Base-by-base conservation (phyloP, 2,888 invertebrate genomes). In the Lycocerus yunnanus region DNA sequence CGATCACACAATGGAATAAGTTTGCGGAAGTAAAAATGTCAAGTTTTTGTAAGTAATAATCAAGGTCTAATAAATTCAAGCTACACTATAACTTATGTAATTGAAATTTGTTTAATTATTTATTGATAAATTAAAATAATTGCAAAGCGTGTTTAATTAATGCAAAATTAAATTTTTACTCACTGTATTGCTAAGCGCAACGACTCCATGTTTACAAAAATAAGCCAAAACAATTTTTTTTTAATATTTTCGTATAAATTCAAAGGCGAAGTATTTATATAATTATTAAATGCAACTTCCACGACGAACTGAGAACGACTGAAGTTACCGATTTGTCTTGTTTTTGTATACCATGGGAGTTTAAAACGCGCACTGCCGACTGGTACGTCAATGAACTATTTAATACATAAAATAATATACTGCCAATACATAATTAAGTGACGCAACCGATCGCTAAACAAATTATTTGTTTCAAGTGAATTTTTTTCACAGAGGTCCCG, bases 241-340 rank as follows among this genome's bases (percentile, higher is more conserved):
- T 43, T n/a, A n/a, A 43, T 43, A 43, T 43, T 43, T 43, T 43
- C 43, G 43, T 43, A 43, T 18, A 63, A 63, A 63, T 18, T 9
- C 20, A 63, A 8, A 18, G 18, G n/a, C 61, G 61, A 63, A 6
- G 61, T 8, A 16, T 16, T 13, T 63, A 63, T 13, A 63, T 18
- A n/a, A n/a, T 63, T 20, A 63, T 18, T 63, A 63, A 72, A 75
- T 68, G 68, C 72, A 66, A 68, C 71, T 75, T 69, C 66, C 61
- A 61, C 68, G 15, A 67, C 14, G 63, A 72, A 20, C 72, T 20
- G 61, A 18, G 66, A 68, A 20, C 61, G 72, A 72, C 68, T 68
- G 68, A 72, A 68, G 60, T 43, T 43, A 58, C 68, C 58, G 68
- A 16, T 43, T 63, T 20, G 43, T 63, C 61, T 63, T 63, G 43